Evolutionary conservation across 1,140 invertebrate genomes (phyloP), one percentile per base, ranked within the genome.

Genomic region (Drosophila nebulosa): DNA sequence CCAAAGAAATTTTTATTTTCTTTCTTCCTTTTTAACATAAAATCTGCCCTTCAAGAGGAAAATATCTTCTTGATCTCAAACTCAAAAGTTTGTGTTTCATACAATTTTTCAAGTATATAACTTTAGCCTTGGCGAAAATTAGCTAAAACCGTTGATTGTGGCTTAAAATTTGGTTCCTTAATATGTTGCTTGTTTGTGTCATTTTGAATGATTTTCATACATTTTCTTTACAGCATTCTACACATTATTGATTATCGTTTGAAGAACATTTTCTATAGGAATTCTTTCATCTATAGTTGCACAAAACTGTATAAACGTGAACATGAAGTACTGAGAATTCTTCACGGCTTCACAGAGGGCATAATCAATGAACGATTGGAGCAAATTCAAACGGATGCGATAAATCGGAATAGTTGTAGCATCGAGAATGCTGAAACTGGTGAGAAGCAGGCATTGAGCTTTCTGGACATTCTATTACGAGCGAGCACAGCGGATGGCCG

Each of bases 381-480:
- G 10, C 55, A 81, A 50, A 52, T 86, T 1, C 65, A 30, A 1
- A 35, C 52, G 5, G 78, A 88, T 30, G 26, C 27, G 9, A 53
- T 39, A 26, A 85, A 85, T 42, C 7, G 53, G 1, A 85, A 85
- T 14, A 14, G 0, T 4, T 7, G 14, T 5, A 14, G 12, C 12
- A 60, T 12, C 0, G 12, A 36, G 0, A 64, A 74, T 51, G 51
- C 52, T 1, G 81, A 85, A 16, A 3, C 50, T 5, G 14, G 51
- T 0, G 6, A 14, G 2, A 64, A 39, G 1, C 3, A 50, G 0
- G 51, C 50, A 0, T 69, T 42, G 0, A 76, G 71, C 22, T 95
- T 95, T 78, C 88, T 96, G 52, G 96, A 96, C 90, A 90, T 95
- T 18, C 69, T 96, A 16, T 81, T 96, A 1, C 91, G 93, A 70